Conservation (phyloP, 2,113 vertebrate species). For the Elephas maximus region DNA sequence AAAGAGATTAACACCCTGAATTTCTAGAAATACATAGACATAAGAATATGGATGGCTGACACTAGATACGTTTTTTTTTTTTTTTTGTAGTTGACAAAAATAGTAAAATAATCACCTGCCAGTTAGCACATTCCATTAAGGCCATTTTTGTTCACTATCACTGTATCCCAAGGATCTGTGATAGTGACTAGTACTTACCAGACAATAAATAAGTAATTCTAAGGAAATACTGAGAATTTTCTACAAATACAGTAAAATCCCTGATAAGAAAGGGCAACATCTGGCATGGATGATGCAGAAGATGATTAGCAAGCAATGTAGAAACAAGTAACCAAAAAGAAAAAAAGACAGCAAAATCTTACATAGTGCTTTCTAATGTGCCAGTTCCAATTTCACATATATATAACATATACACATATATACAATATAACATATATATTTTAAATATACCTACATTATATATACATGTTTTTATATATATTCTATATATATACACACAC, state of each 20-base stretch:
- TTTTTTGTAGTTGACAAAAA: background rate
- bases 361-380: background rate
- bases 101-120: background rate
- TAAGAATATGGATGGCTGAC: background rate
- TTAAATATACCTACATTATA: too few species aligned
- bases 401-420: too few species aligned
- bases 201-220: background rate
- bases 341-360: background rate
- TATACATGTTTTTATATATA: too few species aligned
- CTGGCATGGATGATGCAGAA: background rate
- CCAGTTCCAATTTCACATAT: too few species aligned
- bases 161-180: background rate
- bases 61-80: too few species aligned
- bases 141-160: background rate
- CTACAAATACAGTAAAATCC: background rate
- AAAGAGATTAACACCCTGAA: background rate
- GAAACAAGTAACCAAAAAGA: background rate
- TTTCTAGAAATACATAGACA: background rate
- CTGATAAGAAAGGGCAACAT: background rate
- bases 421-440: too few species aligned
- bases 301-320: background rate
- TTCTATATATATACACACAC: too few species aligned
- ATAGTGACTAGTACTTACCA: too few species aligned
- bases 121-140: background rate
- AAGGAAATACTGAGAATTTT: background rate